These are phyloP conservation scores for Alviniconcha marisindica DNA, from an alignment of 1,140 invertebrate genomes.

Conservation along the genomic window DNA sequence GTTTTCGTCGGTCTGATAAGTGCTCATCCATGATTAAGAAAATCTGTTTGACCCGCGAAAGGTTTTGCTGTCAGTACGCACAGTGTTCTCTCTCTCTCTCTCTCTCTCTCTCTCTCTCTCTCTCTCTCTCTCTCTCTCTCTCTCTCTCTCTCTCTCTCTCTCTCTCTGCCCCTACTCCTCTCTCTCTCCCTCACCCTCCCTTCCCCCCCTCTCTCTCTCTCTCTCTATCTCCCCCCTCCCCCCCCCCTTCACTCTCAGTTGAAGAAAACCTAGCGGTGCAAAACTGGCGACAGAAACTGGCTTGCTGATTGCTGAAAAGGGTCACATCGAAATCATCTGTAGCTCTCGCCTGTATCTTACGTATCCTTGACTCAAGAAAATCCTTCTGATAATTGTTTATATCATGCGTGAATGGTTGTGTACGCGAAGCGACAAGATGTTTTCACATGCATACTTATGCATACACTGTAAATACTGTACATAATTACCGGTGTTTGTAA, in stretches of 20 bases:
- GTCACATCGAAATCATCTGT: neutral
- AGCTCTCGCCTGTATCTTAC: too few species aligned
- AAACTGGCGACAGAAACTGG: too few species aligned
- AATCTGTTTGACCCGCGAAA: too few species aligned
- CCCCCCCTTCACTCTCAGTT: neutral
- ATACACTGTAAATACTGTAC: too few species aligned
- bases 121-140: slow-evolving; percentile 14
- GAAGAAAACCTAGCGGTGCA: too few species aligned
- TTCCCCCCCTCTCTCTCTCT: neutral
- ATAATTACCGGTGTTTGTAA: too few species aligned
- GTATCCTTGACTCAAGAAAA: neutral
- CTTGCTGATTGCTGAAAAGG: neutral
- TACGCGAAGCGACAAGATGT: too few species aligned
- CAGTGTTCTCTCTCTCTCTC: neutral
- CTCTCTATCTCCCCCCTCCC: neutral
- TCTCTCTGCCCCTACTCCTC: neutral
- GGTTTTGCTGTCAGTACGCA: too few species aligned
- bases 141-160: neutral
- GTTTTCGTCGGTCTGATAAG: too few species aligned
- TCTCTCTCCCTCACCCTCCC: neutral
- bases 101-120: slow-evolving; percentile 7
- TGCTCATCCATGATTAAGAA: too few species aligned
- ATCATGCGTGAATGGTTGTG: too few species aligned
- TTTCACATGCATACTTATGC: too few species aligned
- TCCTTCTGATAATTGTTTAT: neutral